Base-by-base conservation (phyloP, 2,888 invertebrate species). In the Thalpophila matura region DNA sequence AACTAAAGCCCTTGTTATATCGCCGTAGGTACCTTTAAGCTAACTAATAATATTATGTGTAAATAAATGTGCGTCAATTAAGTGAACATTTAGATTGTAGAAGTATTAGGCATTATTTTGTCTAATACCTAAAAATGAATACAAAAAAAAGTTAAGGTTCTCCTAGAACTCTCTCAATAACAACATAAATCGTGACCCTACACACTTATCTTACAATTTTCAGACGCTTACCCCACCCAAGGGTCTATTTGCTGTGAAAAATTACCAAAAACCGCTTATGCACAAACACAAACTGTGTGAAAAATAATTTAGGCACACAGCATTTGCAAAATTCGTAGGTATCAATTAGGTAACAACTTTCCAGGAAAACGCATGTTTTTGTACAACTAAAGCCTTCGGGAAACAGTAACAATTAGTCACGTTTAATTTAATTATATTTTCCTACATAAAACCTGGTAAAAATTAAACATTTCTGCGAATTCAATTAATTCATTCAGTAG, bases 141-240 rank as follows among this genome's bases (percentile, higher is more conserved):
- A 45, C 26, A 35, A 6, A 20, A 18, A 18, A 26, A 18, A 12
- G 2, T 5, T 10, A 12, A 12, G 7, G 37, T 33, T 43, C 43
- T 31, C 31, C 6, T 18, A 26, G 35, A 27, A 29, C 7, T 29
- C 18, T 37, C 35, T 4, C 16, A 51, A 59, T 31, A 43, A 56
- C 38, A 53, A 27, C 40, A 74, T 75, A 60, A 75, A 71, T 75
- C 38, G 33, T 40, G 59, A 62, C 56, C 59, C 37, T 18, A 24
- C 37, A 55, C 50, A 64, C 59, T 75, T 71, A 74, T 74, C 62
- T 54, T 22, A 40, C 46, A 54, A 31, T 67, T 47, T 67, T 57
- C 46, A 43, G 56, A 62, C 54, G 40, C 37, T 60, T 46, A 46
- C 55, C 26, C 38, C 16, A 37, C 55, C 27, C 51, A 55, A 56